Evolutionary conservation across 2,797 vertebrate species (phyloP).

Genomic region (Neoniphon sammara): DNA sequence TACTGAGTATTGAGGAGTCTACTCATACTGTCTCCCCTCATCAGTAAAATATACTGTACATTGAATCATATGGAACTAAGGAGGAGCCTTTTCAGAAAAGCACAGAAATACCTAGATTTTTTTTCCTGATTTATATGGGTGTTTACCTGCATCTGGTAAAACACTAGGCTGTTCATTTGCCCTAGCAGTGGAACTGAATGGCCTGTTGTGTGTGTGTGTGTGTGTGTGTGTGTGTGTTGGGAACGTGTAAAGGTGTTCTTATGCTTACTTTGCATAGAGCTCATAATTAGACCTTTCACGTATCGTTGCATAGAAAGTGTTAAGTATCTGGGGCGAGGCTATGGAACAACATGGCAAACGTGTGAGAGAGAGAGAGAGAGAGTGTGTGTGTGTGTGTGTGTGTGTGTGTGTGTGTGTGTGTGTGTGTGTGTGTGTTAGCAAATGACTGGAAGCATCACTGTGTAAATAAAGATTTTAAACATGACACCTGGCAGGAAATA

Average conservation of each 20-base stretch:
- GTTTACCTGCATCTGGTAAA: slow-evolving; percentile 23
- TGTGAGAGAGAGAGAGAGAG: too few species aligned
- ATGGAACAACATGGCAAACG: background rate
- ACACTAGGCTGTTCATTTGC: slow-evolving; percentile 26
- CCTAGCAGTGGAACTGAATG: slow-evolving; percentile 28
- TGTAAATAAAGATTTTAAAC: too few species aligned
- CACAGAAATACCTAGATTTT: slow-evolving; percentile 3
- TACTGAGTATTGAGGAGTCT: background rate
- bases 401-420: background rate
- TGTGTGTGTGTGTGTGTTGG: slow-evolving; percentile 17
- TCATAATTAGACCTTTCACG: slow-evolving; percentile 23
- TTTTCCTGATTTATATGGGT: background rate
- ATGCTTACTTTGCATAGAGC: slow-evolving; percentile 45
- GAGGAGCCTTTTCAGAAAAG: slow-evolving; percentile 11
- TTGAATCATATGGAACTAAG: background rate
- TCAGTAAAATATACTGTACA: slow-evolving; percentile 5
- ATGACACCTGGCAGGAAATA: too few species aligned
- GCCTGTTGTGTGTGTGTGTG: slow-evolving; percentile 29
- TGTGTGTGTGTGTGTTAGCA: background rate
- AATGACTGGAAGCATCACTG: too few species aligned
- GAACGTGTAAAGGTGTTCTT: background rate
- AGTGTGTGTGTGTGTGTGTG: too few species aligned
- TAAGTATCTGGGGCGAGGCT: background rate
- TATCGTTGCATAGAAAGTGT: slow-evolving; percentile 41
- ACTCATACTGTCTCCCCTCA: background rate